These are phyloP conservation scores for Geophilus truncorum DNA, from an alignment of 2,888 invertebrate species.

Conservation along the genomic window DNA sequence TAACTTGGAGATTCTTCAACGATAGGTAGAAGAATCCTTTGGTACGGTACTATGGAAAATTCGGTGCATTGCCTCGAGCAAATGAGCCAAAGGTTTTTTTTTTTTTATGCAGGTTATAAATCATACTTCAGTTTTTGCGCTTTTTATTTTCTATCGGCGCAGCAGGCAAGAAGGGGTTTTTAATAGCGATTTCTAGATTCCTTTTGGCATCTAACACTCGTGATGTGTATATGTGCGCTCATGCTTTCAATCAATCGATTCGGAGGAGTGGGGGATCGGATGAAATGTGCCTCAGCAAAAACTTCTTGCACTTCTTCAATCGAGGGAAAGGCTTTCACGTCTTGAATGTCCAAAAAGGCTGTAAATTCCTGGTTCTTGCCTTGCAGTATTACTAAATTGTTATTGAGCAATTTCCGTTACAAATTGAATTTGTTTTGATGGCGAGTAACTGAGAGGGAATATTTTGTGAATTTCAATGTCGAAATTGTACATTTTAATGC, in stretches of 20 bases:
- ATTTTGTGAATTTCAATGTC: too few relatives aligned
- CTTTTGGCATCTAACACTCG: slow-evolving; percentile 14
- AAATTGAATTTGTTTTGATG: background rate
- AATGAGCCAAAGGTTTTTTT: background rate
- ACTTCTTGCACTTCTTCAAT: background rate
- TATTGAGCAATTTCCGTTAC: background rate
- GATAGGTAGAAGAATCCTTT: too few relatives aligned
- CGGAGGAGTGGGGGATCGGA: background rate
- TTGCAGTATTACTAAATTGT: background rate
- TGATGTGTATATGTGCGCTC: background rate
- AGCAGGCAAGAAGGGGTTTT: background rate
- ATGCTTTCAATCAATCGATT: slow-evolving; percentile 7
- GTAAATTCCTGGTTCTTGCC: background rate
- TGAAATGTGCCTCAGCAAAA: background rate
- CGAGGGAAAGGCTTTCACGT: background rate
- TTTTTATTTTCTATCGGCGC: too few relatives aligned
- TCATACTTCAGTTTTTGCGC: background rate
- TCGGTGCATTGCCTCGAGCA: background rate
- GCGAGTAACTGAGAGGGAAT: too few relatives aligned
- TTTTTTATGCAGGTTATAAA: background rate
- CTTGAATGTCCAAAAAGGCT: background rate
- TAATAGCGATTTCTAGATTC: background rate
- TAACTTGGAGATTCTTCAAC: background rate
- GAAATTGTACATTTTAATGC: too few relatives aligned
- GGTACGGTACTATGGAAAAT: background rate